Percentiles rank a stretch among this genome's conserved stretches.
Conservation (phyloP, 2,113 vertebrate species). For the Scomber japonicus region DNA sequence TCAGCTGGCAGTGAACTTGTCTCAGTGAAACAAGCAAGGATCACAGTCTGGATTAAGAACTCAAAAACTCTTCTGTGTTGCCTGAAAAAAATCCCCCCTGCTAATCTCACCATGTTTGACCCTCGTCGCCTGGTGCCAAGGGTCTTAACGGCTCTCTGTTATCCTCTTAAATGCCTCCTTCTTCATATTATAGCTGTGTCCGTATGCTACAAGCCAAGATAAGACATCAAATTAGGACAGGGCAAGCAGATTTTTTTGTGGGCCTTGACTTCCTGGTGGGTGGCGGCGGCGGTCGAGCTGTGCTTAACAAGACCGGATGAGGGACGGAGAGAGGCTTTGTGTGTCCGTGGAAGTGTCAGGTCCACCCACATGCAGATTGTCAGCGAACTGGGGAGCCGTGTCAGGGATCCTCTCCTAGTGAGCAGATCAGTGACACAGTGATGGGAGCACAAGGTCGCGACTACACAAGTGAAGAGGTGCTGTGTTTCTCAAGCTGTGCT, state of each 20-base stretch:
- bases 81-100: conserved; percentile 5
- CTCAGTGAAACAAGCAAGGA: conserved; percentile 42
- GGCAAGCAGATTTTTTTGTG: conserved; percentile 58
- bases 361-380: conserved; percentile 66
- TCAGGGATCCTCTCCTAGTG: conserved; percentile 3
- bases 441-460: conserved; percentile 24
- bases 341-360: conserved; percentile 57
- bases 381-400: conserved; percentile 23
- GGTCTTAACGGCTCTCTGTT: conserved; percentile 60
- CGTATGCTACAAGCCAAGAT: conserved; percentile 34
- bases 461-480: background rate
- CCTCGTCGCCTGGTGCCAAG: conserved; percentile 27
- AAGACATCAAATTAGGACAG: conserved; percentile 62
- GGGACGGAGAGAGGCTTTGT: conserved; percentile 12
- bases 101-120: conserved; percentile 61
- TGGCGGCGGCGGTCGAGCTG: background rate
- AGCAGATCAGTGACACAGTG: conserved; percentile 3
- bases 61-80: conserved; percentile 40
- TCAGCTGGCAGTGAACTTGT: conserved; percentile 25
- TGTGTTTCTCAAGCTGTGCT: conserved; percentile 31
- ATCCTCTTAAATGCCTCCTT: conserved; percentile 59
- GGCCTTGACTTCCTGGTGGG: conserved; percentile 24
- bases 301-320: conserved; percentile 38
- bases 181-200: conserved; percentile 44
- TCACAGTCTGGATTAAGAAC: conserved; percentile 54